Conservation (phyloP, 1,140 invertebrate species). For the Dendroctonus valens region DNA sequence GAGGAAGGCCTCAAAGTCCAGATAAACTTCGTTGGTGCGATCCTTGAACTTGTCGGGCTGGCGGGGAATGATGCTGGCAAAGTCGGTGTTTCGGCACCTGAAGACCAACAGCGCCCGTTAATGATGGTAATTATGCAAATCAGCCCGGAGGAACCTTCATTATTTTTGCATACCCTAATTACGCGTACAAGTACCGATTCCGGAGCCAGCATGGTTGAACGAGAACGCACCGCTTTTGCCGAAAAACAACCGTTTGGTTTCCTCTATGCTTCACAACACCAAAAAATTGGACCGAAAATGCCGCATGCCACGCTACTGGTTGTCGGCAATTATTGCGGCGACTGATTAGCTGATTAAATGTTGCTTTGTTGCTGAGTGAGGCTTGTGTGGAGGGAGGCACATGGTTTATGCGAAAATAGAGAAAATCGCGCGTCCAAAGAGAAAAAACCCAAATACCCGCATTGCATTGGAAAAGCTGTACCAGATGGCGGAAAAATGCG, state of each 20-base stretch:
- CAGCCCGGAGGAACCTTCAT: conserved; percentile 1
- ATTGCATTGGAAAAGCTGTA: too few relatives aligned
- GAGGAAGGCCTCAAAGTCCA: conserved; percentile 85
- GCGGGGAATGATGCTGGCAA: conserved; percentile 80
- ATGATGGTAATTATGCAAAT: conserved; percentile 7
- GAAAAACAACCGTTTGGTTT: conserved; percentile 24
- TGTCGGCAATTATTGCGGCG: conserved; percentile 3
- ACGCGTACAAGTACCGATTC: not conserved
- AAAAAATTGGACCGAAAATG: conserved; percentile 9
- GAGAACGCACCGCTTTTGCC: conserved; percentile 4
- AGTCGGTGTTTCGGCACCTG: conserved; percentile 79
- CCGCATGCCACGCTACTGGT: not conserved
- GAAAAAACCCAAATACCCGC: too few relatives aligned
- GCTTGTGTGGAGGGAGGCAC: too few relatives aligned
- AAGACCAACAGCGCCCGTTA: conserved; percentile 21
- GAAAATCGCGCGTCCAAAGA: too few relatives aligned
- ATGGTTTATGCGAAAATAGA: too few relatives aligned
- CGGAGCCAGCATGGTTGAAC: not conserved
- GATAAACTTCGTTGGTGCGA: conserved; percentile 77
- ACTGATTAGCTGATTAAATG: too few relatives aligned
- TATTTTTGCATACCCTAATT: conserved; percentile 20
- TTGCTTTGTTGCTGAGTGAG: too few relatives aligned
- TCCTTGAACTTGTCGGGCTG: conserved; percentile 79
- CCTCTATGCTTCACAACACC: conserved; percentile 22
- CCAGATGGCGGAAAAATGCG: too few relatives aligned